Evolutionary conservation across 2,113 vertebrate species (phyloP).

Genomic region (Amphilophus citrinellus): DNA sequence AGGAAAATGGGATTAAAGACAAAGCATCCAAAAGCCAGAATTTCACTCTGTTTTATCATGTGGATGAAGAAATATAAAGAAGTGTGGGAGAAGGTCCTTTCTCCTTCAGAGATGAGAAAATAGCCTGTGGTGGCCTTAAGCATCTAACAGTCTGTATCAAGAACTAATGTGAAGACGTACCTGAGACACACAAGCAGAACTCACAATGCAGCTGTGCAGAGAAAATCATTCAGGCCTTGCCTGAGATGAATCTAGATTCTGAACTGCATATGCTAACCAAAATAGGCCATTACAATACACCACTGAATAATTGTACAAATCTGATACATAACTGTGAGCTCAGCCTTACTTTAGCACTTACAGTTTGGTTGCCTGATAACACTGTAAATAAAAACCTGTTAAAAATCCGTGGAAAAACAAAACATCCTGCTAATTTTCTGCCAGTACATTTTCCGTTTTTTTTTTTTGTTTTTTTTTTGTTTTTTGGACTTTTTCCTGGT

Average conservation of each 20-base stretch:
- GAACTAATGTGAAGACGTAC: not conserved
- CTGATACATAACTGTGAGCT: not conserved
- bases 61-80: slow-evolving; percentile 18
- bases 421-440: too few relatives aligned
- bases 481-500: too few relatives aligned
- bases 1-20: slow-evolving; percentile 56
- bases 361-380: not conserved
- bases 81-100: not conserved
- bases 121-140: not conserved
- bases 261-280: not conserved
- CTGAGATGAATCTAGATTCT: not conserved
- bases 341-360: not conserved
- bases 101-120: not conserved
- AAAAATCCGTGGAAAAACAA: too few relatives aligned
- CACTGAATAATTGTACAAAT: not conserved
- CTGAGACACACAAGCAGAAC: not conserved
- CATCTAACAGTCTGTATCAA: not conserved
- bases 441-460: too few relatives aligned
- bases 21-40: slow-evolving; percentile 29
- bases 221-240: not conserved
- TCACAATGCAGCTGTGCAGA: not conserved
- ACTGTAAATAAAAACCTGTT: too few relatives aligned
- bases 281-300: not conserved
- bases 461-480: too few relatives aligned
- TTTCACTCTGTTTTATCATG: slow-evolving; percentile 13